A percentile compares a stretch with the other conserved stretches of the same genome.
These are phyloP conservation scores for Diorhabda carinulata DNA, from an alignment of 1,140 invertebrate species.

Conservation along the genomic window DNA sequence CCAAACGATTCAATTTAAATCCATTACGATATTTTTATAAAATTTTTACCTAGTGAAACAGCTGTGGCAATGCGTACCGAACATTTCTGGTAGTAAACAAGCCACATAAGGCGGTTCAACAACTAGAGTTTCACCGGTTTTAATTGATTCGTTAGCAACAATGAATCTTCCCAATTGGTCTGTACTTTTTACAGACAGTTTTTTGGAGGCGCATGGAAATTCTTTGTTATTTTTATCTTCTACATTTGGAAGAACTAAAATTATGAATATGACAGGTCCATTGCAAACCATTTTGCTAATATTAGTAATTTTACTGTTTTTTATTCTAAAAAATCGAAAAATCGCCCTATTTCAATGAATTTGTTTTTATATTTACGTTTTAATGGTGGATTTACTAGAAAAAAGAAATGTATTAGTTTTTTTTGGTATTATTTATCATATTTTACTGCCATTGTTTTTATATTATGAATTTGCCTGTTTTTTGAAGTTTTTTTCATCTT, in stretches of 20 bases:
- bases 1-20: slow-evolving; percentile 15
- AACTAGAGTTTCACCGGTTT: slow-evolving; percentile 63
- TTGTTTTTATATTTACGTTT: too few relatives aligned
- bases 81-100: slow-evolving; percentile 67
- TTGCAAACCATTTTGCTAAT: background rate
- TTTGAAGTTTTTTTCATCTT: too few relatives aligned
- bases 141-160: slow-evolving; percentile 56
- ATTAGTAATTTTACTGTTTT: too few relatives aligned
- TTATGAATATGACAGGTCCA: slow-evolving; percentile 3
- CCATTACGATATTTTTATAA: background rate
- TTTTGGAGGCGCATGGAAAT: slow-evolving; percentile 43
- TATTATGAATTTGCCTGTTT: too few relatives aligned
- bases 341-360: too few relatives aligned
- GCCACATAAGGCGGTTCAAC: slow-evolving; percentile 72
- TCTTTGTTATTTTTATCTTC: slow-evolving; percentile 41
- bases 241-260: slow-evolving; percentile 30
- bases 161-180: slow-evolving; percentile 53
- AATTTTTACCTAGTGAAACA: slow-evolving; percentile 66
- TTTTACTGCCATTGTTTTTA: too few relatives aligned
- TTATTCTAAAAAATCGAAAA: too few relatives aligned
- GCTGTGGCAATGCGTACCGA: slow-evolving; percentile 75
- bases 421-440: too few relatives aligned
- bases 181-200: slow-evolving; percentile 51
- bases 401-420: too few relatives aligned
- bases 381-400: too few relatives aligned